A percentile compares a stretch with the other conserved stretches of the same genome.
Evolutionary conservation across 1,140 invertebrate genomes (phyloP).

Genomic region (Semibalanus balanoides): DNA sequence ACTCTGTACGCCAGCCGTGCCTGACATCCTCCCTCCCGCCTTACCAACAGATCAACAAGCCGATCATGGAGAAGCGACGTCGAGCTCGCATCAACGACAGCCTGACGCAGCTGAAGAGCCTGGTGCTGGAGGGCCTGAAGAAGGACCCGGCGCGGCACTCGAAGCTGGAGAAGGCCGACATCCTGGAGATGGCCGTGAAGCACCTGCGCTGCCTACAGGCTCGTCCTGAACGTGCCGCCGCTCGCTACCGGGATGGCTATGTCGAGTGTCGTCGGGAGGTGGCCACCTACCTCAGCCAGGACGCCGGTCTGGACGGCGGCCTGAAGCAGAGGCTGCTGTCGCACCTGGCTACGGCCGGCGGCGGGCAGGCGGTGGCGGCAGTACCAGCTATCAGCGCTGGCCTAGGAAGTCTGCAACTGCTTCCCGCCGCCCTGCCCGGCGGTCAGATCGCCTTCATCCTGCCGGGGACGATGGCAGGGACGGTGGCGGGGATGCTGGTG

Average conservation of each 20-base stretch:
- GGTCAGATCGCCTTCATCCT: constrained; percentile 47
- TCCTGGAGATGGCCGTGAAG: constrained; percentile 89
- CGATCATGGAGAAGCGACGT: constrained; percentile 29
- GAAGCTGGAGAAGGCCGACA: constrained; percentile 75
- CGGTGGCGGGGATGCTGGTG: too few species aligned
- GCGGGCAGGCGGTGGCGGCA: constrained; percentile 6
- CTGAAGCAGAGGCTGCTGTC: constrained; percentile 10
- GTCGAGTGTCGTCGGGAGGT: constrained; percentile 15
- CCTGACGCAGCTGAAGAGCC: constrained; percentile 72
- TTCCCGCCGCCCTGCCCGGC: constrained; percentile 50
- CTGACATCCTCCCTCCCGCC: neutral
- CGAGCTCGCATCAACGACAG: constrained; percentile 87
- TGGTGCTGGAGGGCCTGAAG: constrained; percentile 19
- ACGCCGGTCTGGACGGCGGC: neutral
- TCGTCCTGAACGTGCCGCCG: constrained; percentile 6
- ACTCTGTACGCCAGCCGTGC: too few species aligned
- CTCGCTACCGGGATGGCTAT: constrained; percentile 15
- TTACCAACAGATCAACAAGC: constrained; percentile 20
- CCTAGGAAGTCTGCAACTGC: constrained; percentile 41
- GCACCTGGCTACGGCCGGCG: constrained; percentile 4
- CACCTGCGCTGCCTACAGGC: constrained; percentile 45
- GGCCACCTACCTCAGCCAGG: constrained; percentile 7
- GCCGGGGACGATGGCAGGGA: constrained; percentile 23
- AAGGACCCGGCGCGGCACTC: constrained; percentile 39
- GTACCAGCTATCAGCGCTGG: neutral